phyloP scores from a whole-genome alignment of 2,888 invertebrate genomes.

The Drosophila hamatofila region DNA sequence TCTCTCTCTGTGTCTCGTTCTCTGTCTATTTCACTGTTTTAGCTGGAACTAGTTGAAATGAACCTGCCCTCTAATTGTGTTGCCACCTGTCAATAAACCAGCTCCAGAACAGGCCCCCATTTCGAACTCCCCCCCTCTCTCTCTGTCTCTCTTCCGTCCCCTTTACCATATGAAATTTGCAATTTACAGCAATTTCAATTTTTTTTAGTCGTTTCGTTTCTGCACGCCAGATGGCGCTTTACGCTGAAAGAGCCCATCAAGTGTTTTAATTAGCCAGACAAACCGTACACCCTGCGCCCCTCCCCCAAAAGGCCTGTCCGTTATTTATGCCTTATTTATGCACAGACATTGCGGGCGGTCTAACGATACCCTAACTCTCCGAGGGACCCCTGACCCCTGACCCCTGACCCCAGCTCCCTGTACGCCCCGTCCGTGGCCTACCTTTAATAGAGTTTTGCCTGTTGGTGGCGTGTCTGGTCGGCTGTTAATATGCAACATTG shows the following conservation, averaged over 20 bases:
- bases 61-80: slow-evolving; percentile 12
- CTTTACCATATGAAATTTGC: slow-evolving; percentile 58
- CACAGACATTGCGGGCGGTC: slow-evolving; percentile 66
- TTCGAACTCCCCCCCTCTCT: background rate
- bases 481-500: slow-evolving; percentile 78
- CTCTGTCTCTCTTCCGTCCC: background rate
- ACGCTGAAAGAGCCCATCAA: slow-evolving; percentile 63
- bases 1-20: background rate
- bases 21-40: too few relatives aligned
- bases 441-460: slow-evolving; percentile 1
- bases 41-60: slow-evolving; percentile 13
- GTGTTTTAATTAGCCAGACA: slow-evolving; percentile 73
- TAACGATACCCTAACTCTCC: background rate
- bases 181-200: slow-evolving; percentile 54
- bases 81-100: slow-evolving; percentile 51
- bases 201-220: slow-evolving; percentile 43
- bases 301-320: slow-evolving; percentile 57
- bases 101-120: background rate
- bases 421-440: background rate
- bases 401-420: background rate
- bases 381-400: background rate
- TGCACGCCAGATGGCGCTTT: slow-evolving; percentile 44
- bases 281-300: slow-evolving; percentile 9
- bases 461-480: slow-evolving; percentile 28
- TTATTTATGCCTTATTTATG: slow-evolving; percentile 80